These are phyloP conservation scores for Cetonia aurata DNA, from an alignment of 2,888 invertebrate species.

Conservation along the genomic window DNA sequence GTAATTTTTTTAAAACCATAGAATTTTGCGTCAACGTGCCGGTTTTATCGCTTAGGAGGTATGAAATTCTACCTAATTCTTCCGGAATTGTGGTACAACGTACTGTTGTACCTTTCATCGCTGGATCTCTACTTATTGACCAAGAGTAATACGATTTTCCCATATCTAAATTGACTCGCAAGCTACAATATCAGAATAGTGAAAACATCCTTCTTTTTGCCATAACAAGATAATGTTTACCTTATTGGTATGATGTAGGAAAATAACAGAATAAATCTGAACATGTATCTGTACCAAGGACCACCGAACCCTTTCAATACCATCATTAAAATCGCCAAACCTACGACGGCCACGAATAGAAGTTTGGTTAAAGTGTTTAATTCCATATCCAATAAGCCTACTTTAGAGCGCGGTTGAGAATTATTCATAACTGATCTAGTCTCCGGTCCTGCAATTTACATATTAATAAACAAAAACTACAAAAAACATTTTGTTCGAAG, in stretches of 20 bases:
- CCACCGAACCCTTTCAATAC: constrained; percentile 95
- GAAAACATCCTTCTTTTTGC: neutral
- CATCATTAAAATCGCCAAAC: constrained; percentile 94
- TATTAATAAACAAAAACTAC: too few species aligned
- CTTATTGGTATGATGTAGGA: constrained; percentile 99
- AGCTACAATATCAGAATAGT: constrained; percentile 69
- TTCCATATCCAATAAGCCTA: constrained; percentile 94
- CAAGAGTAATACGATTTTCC: constrained; percentile 98
- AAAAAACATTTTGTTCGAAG: constrained; percentile 1
- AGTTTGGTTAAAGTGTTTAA: constrained; percentile 97
- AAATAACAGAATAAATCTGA: constrained; percentile 95
- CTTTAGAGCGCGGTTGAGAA: constrained; percentile 94
- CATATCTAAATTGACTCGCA: constrained; percentile 98
- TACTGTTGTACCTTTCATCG: constrained; percentile 94
- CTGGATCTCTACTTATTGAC: constrained; percentile 93
- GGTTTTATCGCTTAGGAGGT: constrained; percentile 97
- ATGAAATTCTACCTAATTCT: constrained; percentile 96
- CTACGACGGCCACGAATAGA: constrained; percentile 90
- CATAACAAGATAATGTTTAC: constrained; percentile 65
- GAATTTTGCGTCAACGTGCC: constrained; percentile 99
- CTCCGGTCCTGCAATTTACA: constrained; percentile 78
- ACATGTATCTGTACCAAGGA: constrained; percentile 96
- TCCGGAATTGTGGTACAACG: constrained; percentile 98
- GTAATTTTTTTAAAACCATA: constrained; percentile 97
- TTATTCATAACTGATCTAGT: constrained; percentile 99